phyloP scores from a whole-genome alignment of 2,797 vertebrate genomes.

The Pipistrellus nathusii region DNA sequence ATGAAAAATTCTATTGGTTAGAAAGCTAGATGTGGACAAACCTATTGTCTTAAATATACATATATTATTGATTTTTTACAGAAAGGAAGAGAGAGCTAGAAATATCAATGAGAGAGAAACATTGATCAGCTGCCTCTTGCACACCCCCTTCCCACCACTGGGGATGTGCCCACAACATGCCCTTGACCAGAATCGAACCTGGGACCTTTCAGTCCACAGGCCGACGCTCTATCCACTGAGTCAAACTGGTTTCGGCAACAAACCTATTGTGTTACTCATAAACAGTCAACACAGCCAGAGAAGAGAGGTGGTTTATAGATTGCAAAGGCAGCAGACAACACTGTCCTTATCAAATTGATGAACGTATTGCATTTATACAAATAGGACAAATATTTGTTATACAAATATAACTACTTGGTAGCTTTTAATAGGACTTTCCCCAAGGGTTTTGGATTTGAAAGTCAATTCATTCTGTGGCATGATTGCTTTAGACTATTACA shows the following conservation, averaged over 20 bases:
- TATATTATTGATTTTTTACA: no score
- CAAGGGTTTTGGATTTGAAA: slow-evolving; percentile 86
- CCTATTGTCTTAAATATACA: background rate
- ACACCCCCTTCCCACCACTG: no score
- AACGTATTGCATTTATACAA: slow-evolving; percentile 86
- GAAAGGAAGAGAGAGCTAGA: no score
- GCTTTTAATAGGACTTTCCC: slow-evolving; percentile 85
- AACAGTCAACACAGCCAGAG: background rate
- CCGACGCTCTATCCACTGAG: no score
- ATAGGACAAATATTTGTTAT: slow-evolving; percentile 86
- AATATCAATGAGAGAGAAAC: no score
- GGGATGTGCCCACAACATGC: no score
- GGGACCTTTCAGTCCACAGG: no score
- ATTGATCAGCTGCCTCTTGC: no score
- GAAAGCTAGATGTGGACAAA: background rate
- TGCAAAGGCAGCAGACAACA: slow-evolving; percentile 79
- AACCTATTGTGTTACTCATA: slow-evolving; percentile 4
- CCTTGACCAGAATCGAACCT: no score
- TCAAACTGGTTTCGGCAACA: background rate
- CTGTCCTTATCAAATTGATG: slow-evolving; percentile 85
- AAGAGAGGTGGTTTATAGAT: slow-evolving; percentile 71
- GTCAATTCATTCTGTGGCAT: slow-evolving; percentile 88
- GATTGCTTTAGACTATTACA: slow-evolving; percentile 89
- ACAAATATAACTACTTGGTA: slow-evolving; percentile 86
- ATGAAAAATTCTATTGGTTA: background rate